Evolutionary conservation across 2,888 invertebrate species (phyloP), one percentile per base, ranked within the genome.

Genomic region (Noctua janthe): DNA sequence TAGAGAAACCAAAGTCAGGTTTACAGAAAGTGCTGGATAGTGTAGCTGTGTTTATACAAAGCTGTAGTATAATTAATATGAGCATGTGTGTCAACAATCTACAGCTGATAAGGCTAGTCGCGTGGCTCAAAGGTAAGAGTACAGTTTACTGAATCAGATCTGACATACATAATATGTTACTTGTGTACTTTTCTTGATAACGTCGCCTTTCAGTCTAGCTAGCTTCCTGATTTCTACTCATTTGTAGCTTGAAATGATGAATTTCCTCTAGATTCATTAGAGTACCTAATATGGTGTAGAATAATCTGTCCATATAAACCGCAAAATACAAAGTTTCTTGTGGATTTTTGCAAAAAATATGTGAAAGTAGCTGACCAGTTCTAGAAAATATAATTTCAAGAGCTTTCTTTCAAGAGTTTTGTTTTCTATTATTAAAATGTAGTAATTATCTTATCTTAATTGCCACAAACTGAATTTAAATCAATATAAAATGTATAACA

Each of bases 51-150:
- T 67, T 78, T 47, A 56, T 20, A 59, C 49, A 35, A n/a, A n/a
- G 17, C n/a, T 66, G 17, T n/a, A n/a, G 7, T 29, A 78, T 78
- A 54, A 56, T 35, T n/a, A 49, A 51, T 39, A 15, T 54, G 11
- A 29, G n/a, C n/a, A n/a, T 64, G 39, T 71, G 43, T 79, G 71
- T 23, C 51, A 80, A 80, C 69, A 43, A 43, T 54, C 35, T 71
- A 7, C 35, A 66, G 47, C 66, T 80, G 81, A 80, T 80, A 80
- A 72, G 81, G n/a, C 15, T 7, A 39, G 64, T 29, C 54, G 81
- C 23, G 72, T 80, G 80, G 72, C 35, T 80, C n/a, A 29, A 62
- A 51, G 43, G 17, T 70, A 6, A 54, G 17, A 51, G 1, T n/a
- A 17, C 11, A 64, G 54, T 54, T 54, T 47, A n/a, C 70, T 35